Base-by-base conservation (phyloP, 1,140 invertebrate genomes). In the Bombus difficillimus region DNA sequence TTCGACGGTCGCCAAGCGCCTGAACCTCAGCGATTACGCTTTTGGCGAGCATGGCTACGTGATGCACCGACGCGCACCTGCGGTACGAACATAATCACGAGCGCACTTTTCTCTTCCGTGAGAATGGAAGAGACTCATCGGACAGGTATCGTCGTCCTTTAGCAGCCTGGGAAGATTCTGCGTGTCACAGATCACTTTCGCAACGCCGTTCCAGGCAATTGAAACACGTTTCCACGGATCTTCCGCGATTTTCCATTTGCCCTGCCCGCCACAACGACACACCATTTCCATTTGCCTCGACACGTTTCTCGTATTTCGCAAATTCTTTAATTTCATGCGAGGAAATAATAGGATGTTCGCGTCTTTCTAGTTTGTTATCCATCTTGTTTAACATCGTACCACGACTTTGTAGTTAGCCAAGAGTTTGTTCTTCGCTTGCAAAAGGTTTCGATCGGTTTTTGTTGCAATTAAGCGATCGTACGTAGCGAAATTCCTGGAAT, bases 91-190 rank as follows among this genome's bases (percentile, higher is more conserved):
- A 73, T 76, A 81, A 92, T 72, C 85, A 41, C 75, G 62, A 15
- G 57, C 66, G 59, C 39, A 83, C 74, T 86, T 92, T 90, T 82
- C 81, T 87, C 90, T 92, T 92, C 92, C 92, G 92, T 92, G 92
- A 92, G 92, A 92, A 92, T 76, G n/a, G 37, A 62, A 78, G 34
- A 88, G 81, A 89, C 79, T 92, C 91, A 92, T 92, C 92, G 91
- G 83, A 72, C 69, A 89, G 83, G 85, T 79, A 92, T 92, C 89
- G 87, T 80, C 85, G 69, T 87, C 85, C 74, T 80, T 32, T 74
- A 72, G 22, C 41, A 43, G 34, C 71, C 72, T 74, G 81, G 79
- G 85, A 90, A 84, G 80, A 89, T 91, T 69, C 39, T 76, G 78
- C 32, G 9, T 41, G 34, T 25, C 59, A 34, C 41, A 37, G 57